These are phyloP conservation scores for Cyprinodon variegatus DNA, from an alignment of 2,113 vertebrate genomes.

Conservation along the genomic window DNA sequence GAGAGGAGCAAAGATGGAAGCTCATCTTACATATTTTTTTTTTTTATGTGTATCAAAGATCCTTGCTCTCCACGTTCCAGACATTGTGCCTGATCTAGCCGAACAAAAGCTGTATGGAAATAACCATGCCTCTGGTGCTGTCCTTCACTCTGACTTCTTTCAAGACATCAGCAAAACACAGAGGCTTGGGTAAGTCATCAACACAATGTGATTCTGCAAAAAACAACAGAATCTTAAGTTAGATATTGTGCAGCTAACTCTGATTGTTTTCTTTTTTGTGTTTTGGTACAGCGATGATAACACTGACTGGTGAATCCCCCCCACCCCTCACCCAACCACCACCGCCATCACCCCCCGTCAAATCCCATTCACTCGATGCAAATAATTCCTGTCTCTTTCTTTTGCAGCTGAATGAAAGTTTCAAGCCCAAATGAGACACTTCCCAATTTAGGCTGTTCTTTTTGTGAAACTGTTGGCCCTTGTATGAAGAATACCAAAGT, in stretches of 20 bases:
- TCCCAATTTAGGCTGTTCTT: slow-evolving; percentile 52
- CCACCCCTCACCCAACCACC: no score
- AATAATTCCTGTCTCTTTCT: slow-evolving; percentile 56
- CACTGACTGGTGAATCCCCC: slow-evolving; percentile 49
- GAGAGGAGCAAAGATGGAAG: slow-evolving; percentile 16
- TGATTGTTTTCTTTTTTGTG: slow-evolving; percentile 66
- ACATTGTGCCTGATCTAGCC: slow-evolving; percentile 59
- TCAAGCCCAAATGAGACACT: slow-evolving; percentile 47
- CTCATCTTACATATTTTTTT: slow-evolving; percentile 51
- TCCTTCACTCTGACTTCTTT: slow-evolving; percentile 56
- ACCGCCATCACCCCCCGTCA: slow-evolving; percentile 47
- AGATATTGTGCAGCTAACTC: slow-evolving; percentile 49
- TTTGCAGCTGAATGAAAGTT: slow-evolving; percentile 47
- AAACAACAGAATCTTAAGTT: slow-evolving; percentile 57
- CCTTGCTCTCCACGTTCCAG: slow-evolving; percentile 41
- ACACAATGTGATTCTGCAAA: slow-evolving; percentile 50
- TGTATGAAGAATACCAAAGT: slow-evolving; percentile 51
- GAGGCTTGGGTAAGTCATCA: slow-evolving; percentile 35
- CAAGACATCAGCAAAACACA: slow-evolving; percentile 60
- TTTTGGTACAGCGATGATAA: slow-evolving; percentile 47
- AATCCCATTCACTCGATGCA: slow-evolving; percentile 57
- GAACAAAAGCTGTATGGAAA: slow-evolving; percentile 65
- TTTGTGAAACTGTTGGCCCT: slow-evolving; percentile 37
- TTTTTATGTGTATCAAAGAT: slow-evolving; percentile 54
- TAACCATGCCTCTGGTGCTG: slow-evolving; percentile 48